A percentile compares a stretch with the other conserved stretches of the same genome.
phyloP scores from a whole-genome alignment of 2,888 invertebrate species.

The Tillus elongatus region DNA sequence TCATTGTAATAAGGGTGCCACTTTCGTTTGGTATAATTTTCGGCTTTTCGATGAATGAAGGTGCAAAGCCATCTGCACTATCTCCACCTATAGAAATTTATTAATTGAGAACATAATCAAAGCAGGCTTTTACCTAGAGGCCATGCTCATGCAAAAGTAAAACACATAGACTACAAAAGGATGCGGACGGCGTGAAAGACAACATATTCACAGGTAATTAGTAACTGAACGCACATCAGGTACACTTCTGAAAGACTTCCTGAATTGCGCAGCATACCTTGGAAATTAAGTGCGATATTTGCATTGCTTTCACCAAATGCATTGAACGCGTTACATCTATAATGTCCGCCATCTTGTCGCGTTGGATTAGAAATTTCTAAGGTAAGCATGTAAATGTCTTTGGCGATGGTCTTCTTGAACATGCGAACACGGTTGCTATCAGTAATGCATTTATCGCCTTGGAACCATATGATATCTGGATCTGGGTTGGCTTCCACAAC shows the following conservation, averaged over 20 bases:
- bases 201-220: too few relatives aligned
- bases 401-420: constrained; percentile 78
- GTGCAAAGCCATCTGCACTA: constrained; percentile 87
- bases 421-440: constrained; percentile 83
- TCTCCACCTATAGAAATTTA: constrained; percentile 66
- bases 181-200: too few relatives aligned
- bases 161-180: constrained; percentile 20
- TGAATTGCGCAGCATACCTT: constrained; percentile 69
- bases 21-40: constrained; percentile 97
- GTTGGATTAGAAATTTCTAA: constrained; percentile 93
- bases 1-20: constrained; percentile 94
- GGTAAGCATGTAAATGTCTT: constrained; percentile 85
- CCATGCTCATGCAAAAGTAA: constrained; percentile 42
- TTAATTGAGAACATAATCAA: constrained; percentile 28
- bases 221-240: too few relatives aligned
- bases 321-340: constrained; percentile 98
- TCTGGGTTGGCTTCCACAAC: constrained; percentile 89
- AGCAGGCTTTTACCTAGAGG: constrained; percentile 32
- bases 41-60: constrained; percentile 96
- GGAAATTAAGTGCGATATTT: constrained; percentile 98
- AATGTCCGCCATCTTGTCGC: constrained; percentile 94
- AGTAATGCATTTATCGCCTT: constrained; percentile 74
- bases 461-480: constrained; percentile 93
- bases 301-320: constrained; percentile 98
- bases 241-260: too few relatives aligned